Percentiles rank a stretch among this genome's conserved stretches.
These are phyloP conservation scores for Nannoperca australis DNA, from an alignment of 2,797 vertebrate species.

Conservation along the genomic window DNA sequence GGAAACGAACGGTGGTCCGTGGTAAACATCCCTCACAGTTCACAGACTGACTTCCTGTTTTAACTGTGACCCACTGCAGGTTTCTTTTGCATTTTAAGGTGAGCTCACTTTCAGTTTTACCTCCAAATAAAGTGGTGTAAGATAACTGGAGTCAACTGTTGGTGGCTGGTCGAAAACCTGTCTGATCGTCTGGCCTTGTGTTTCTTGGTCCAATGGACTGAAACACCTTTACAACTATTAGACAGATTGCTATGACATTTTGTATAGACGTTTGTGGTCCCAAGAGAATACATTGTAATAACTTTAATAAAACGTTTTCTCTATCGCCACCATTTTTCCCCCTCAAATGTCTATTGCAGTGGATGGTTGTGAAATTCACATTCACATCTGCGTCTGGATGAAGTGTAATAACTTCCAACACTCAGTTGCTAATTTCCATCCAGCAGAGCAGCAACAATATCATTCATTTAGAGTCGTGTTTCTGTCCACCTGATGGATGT, in stretches of 20 bases:
- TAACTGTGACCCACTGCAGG: not conserved
- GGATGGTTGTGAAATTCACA: too few relatives aligned
- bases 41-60: not conserved
- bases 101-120: not conserved
- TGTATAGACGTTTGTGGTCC: too few relatives aligned
- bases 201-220: too few relatives aligned
- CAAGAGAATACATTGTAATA: too few relatives aligned
- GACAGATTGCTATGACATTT: not conserved
- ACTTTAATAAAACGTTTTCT: too few relatives aligned
- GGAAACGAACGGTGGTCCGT: not conserved
- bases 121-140: not conserved
- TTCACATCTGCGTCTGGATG: not conserved
- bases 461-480: not conserved
- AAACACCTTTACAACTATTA: not conserved
- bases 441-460: not conserved
- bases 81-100: not conserved
- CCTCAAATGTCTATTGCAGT: too few relatives aligned
- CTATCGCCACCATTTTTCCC: not conserved
- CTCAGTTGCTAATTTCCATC: not conserved
- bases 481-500: not conserved
- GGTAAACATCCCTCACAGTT: not conserved
- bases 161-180: not conserved
- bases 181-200: not conserved
- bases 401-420: too few relatives aligned
- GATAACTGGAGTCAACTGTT: not conserved